A percentile compares a stretch with the other conserved stretches of the same genome.
Evolutionary conservation across 2,888 invertebrate genomes (phyloP).

Genomic region (Drosophila suboccidentalis): DNA sequence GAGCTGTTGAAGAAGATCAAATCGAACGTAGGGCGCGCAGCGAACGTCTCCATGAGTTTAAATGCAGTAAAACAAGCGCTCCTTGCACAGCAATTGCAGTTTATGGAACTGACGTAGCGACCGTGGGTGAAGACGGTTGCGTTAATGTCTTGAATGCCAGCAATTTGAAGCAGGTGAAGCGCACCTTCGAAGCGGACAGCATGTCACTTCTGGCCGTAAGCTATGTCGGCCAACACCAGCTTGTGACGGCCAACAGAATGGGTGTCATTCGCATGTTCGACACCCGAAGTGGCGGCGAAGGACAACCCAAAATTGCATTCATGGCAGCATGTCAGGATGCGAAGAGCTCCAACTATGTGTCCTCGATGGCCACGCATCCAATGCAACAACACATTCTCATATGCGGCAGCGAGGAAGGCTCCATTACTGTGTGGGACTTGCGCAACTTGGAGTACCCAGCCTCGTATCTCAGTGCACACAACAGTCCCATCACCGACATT

Average conservation of each 20-base stretch:
- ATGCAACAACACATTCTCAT: constrained; percentile 94
- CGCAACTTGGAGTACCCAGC: constrained; percentile 93
- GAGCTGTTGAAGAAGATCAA: constrained; percentile 87
- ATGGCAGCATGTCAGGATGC: constrained; percentile 91
- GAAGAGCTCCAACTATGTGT: constrained; percentile 87
- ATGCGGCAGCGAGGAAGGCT: constrained; percentile 95
- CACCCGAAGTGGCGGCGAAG: constrained; percentile 89
- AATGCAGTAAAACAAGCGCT: constrained; percentile 86
- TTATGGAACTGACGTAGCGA: constrained; percentile 92
- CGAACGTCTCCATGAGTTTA: constrained; percentile 89
- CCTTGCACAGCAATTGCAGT: constrained; percentile 92
- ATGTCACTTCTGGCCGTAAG: constrained; percentile 92
- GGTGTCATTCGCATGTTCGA: constrained; percentile 97
- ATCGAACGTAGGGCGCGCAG: constrained; percentile 88
- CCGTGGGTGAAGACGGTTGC: constrained; percentile 94
- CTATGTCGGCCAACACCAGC: constrained; percentile 90
- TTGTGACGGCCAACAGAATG: constrained; percentile 93
- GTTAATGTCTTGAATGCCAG: constrained; percentile 87
- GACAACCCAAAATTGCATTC: constrained; percentile 87
- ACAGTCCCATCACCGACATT: constrained; percentile 92
- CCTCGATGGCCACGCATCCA: constrained; percentile 93
- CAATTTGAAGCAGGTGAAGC: constrained; percentile 86
- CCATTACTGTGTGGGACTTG: constrained; percentile 95
- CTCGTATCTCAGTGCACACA: constrained; percentile 92
- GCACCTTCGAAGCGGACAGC: constrained; percentile 90